Evolutionary conservation across 2,888 invertebrate genomes (phyloP).

Genomic region (Dryocosmus kuriphilus): DNA sequence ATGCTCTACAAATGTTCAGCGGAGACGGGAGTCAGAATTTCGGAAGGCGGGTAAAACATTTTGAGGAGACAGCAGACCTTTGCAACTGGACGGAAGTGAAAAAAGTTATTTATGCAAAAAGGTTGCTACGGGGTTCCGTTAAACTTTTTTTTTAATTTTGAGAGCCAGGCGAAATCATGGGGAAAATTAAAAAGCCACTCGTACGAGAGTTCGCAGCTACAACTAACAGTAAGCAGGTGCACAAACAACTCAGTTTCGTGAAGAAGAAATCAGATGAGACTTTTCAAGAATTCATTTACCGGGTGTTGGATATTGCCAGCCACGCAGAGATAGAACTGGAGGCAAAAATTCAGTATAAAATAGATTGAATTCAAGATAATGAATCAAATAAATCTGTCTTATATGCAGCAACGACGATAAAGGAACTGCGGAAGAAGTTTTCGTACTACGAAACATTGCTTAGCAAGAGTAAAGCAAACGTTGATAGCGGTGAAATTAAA

Average conservation of each 20-base stretch:
- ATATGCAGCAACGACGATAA: too few relatives aligned
- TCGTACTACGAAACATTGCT: background rate
- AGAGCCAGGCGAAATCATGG: too few relatives aligned
- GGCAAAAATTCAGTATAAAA: constrained; percentile 10
- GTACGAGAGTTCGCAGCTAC: too few relatives aligned
- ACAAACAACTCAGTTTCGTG: constrained; percentile 11
- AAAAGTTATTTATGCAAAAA: too few relatives aligned
- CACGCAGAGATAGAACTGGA: constrained; percentile 44
- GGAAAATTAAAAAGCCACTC: too few relatives aligned
- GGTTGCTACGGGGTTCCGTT: constrained; percentile 52
- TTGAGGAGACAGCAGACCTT: constrained; percentile 54
- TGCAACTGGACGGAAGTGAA: constrained; percentile 53
- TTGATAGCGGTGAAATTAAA: background rate
- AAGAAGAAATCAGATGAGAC: constrained; percentile 44
- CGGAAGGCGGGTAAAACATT: too few relatives aligned
- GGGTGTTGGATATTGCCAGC: constrained; percentile 52
- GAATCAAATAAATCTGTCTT: too few relatives aligned
- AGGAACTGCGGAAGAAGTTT: too few relatives aligned
- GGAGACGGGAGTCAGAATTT: too few relatives aligned
- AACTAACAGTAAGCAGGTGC: too few relatives aligned
- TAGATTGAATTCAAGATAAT: constrained; percentile 39
- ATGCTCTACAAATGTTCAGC: too few relatives aligned
- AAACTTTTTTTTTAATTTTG: constrained; percentile 54
- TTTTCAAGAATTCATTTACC: constrained; percentile 53
- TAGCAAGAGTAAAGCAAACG: background rate